Conservation (phyloP, 2,113 vertebrate genomes). For the Dipodomys spectabilis region DNA sequence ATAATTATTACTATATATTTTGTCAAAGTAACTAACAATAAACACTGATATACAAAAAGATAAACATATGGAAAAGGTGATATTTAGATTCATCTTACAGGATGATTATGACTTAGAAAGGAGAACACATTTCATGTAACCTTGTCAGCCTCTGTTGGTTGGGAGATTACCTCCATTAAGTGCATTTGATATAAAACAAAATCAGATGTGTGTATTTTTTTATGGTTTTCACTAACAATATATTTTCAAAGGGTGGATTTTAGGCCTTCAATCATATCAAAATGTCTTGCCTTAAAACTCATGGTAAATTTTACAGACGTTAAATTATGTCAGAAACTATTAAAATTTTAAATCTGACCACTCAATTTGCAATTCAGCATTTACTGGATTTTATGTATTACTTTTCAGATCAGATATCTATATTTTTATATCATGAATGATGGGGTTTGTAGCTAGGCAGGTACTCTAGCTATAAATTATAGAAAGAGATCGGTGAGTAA, state of each 20-base stretch:
- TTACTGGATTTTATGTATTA: background rate
- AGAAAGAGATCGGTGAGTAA: background rate
- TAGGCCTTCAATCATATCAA: background rate
- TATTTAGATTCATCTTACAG: conserved; percentile 24
- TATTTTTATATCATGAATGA: background rate
- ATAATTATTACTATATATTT: too few relatives aligned
- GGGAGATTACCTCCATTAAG: background rate
- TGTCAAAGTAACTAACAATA: background rate
- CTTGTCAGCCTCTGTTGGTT: background rate
- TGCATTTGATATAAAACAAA: conserved; percentile 28
- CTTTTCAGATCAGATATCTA: background rate
- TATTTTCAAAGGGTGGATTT: background rate
- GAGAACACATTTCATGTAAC: background rate
- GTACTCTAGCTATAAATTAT: fast-evolving
- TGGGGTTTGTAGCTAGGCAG: fast-evolving
- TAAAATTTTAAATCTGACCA: background rate
- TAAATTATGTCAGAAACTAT: conserved; percentile 7
- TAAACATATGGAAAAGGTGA: background rate
- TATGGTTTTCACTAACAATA: background rate
- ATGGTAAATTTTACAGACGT: background rate
- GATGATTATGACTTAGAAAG: background rate
- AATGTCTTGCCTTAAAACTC: background rate
- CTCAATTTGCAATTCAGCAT: background rate
- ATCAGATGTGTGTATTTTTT: background rate
- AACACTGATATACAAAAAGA: background rate